Evolutionary conservation across 2,888 invertebrate genomes (phyloP).

Genomic region (Lepidochrysops patricia): DNA sequence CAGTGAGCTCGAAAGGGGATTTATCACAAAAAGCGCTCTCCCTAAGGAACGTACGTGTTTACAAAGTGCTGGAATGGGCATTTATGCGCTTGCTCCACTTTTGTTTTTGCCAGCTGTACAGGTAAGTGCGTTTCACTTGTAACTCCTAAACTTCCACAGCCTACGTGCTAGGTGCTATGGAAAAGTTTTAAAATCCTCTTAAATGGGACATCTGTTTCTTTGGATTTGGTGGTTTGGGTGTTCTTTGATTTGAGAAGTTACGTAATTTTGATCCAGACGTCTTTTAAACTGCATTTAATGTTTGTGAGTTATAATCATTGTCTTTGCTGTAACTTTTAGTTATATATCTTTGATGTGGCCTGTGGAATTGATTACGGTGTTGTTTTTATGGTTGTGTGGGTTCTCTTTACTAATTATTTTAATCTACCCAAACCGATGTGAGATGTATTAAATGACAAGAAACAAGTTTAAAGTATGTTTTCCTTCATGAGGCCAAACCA

Average conservation of each 20-base stretch:
- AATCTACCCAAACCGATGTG: no score
- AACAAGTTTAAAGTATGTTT: no score
- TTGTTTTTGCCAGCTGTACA: conserved; percentile 3
- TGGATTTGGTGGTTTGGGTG: not conserved
- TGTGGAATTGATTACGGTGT: no score
- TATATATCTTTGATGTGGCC: no score
- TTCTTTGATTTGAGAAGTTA: no score
- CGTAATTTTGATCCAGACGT: no score
- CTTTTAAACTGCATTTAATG: not conserved
- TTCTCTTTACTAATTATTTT: no score
- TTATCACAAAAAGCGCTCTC: conserved; percentile 8
- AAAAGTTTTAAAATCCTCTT: not conserved
- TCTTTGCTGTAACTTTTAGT: no score
- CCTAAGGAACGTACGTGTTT: conserved; percentile 4
- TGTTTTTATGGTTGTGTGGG: no score
- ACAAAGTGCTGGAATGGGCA: conserved; percentile 10
- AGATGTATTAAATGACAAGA: no score
- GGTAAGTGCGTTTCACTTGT: not conserved
- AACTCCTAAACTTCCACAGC: not conserved
- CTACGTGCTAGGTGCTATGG: not conserved
- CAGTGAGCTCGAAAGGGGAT: conserved; percentile 8
- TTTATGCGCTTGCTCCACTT: conserved; percentile 15
- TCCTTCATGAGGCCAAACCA: not conserved
- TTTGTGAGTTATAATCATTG: no score
- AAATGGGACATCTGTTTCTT: not conserved